phyloP scores from a whole-genome alignment of 2,888 invertebrate genomes.

The Clostera curtula region DNA sequence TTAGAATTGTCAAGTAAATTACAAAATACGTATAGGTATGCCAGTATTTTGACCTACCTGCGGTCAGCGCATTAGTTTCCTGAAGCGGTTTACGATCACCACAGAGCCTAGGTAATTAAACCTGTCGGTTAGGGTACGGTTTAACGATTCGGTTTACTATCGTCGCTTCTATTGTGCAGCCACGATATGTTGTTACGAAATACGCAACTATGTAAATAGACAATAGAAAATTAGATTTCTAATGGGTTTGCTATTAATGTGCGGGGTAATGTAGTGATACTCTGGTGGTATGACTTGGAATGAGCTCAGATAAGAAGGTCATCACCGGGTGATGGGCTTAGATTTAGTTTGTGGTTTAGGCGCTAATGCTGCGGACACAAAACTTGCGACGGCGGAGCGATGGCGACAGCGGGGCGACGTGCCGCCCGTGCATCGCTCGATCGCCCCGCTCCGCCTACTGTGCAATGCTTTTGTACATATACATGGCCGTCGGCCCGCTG shows the following conservation, averaged over 20 bases:
- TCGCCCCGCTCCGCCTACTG: no score
- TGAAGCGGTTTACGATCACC: constrained; percentile 45
- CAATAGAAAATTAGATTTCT: constrained; percentile 17
- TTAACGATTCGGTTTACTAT: constrained; percentile 45
- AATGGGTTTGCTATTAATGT: constrained; percentile 3
- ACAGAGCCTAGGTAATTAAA: constrained; percentile 59
- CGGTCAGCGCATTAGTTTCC: constrained; percentile 64
- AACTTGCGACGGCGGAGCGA: no score
- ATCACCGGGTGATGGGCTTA: no score
- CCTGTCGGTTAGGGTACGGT: constrained; percentile 45
- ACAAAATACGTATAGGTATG: constrained; percentile 14
- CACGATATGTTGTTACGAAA: constrained; percentile 31
- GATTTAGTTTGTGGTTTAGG: no score
- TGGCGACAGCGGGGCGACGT: no score
- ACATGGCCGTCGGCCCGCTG: no score
- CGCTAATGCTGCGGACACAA: no score
- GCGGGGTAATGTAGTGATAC: not conserved
- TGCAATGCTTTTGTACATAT: no score
- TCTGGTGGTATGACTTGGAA: no score
- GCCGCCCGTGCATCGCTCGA: no score
- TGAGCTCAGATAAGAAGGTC: no score
- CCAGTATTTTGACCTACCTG: constrained; percentile 50
- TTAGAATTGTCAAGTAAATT: not conserved
- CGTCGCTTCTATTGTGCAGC: constrained; percentile 49
- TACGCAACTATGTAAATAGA: constrained; percentile 41